These are phyloP conservation scores for Lacerta bilineata DNA, from an alignment of 2,797 vertebrate species.

Conservation along the genomic window DNA sequence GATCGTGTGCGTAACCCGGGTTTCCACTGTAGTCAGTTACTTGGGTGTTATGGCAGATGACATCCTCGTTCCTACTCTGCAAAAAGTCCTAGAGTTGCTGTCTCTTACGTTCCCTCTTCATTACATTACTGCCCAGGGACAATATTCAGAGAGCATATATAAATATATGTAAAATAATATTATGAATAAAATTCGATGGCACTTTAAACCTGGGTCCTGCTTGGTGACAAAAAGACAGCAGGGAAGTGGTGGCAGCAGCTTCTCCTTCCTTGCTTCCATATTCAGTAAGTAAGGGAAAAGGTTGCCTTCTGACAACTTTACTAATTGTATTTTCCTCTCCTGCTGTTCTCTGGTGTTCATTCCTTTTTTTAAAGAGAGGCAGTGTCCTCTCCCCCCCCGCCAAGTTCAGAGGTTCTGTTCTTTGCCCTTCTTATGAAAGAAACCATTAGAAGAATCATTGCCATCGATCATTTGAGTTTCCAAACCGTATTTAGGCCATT, in stretches of 20 bases:
- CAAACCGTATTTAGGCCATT: conserved; percentile 49
- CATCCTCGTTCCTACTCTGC: too few species aligned
- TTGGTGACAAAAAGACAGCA: background rate
- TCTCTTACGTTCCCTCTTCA: too few species aligned
- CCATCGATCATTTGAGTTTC: conserved; percentile 43
- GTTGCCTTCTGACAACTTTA: background rate
- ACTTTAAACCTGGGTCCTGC: background rate
- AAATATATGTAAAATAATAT: too few species aligned
- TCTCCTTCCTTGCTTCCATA: background rate
- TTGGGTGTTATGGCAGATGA: too few species aligned
- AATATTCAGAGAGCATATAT: background rate
- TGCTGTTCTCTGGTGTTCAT: background rate
- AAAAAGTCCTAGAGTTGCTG: too few species aligned
- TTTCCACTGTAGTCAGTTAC: too few species aligned
- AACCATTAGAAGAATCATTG: conserved; percentile 30
- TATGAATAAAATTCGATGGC: background rate
- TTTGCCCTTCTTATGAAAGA: background rate
- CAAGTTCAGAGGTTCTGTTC: conserved; percentile 40
- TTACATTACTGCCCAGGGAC: background rate
- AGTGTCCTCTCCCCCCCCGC: background rate
- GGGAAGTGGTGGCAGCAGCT: background rate
- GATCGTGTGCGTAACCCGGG: too few species aligned
- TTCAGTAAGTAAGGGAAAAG: background rate
- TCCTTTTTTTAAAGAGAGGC: background rate
- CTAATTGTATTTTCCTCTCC: background rate